phyloP scores from a whole-genome alignment of 2,888 invertebrate species.

The Orchesellides sinensis region DNA sequence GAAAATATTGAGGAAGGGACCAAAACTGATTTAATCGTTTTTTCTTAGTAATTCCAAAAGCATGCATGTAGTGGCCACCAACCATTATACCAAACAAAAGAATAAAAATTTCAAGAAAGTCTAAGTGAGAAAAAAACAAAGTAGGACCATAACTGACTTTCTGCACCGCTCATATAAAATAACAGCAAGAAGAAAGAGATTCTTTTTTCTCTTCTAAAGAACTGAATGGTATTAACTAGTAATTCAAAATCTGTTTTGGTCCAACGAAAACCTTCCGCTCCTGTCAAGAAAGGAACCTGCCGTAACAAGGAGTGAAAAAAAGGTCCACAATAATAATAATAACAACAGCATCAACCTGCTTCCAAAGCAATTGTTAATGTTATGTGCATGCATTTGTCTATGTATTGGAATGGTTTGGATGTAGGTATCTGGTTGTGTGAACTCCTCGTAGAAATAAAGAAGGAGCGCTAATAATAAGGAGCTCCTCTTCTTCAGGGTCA shows the following conservation, averaged over 20 bases:
- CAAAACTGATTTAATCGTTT: slow-evolving; percentile 56
- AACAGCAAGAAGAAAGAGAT: slow-evolving; percentile 25
- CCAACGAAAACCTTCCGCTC: slow-evolving; percentile 56
- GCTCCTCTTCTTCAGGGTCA: slow-evolving; percentile 63
- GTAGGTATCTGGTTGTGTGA: background rate
- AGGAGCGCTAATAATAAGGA: slow-evolving; percentile 51
- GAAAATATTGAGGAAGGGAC: slow-evolving; percentile 49
- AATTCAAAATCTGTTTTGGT: background rate
- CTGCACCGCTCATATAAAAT: slow-evolving; percentile 38
- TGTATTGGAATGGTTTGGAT: background rate
- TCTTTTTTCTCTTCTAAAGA: slow-evolving; percentile 13
- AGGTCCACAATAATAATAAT: slow-evolving; percentile 37
- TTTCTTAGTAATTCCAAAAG: slow-evolving; percentile 21
- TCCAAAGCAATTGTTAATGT: slow-evolving; percentile 17
- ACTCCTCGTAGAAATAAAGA: slow-evolving; percentile 5
- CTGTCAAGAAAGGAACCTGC: slow-evolving; percentile 52
- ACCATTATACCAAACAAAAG: slow-evolving; percentile 52
- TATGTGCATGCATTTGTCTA: background rate
- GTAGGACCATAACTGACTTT: slow-evolving; percentile 47
- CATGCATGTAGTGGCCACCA: slow-evolving; percentile 26
- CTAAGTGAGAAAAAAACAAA: slow-evolving; percentile 31
- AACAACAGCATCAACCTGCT: slow-evolving; percentile 55
- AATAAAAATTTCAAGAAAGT: slow-evolving; percentile 59
- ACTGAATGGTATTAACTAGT: background rate
- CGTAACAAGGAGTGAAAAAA: slow-evolving; percentile 52